Percentiles rank a stretch among this genome's conserved stretches.
phyloP scores from a whole-genome alignment of 2,888 invertebrate species.

The Troides helena region DNA sequence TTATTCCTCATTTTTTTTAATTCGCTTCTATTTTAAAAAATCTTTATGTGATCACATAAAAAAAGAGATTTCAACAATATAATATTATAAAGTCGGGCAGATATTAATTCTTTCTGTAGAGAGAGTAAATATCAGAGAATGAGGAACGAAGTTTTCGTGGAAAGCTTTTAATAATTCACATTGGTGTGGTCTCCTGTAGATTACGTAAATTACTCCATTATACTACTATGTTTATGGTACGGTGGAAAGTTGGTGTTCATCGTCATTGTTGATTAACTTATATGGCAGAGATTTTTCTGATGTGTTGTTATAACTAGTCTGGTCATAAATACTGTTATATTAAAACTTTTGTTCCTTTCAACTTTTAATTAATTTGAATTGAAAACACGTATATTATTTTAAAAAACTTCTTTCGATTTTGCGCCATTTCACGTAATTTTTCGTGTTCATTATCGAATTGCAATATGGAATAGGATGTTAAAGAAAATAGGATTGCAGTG shows the following conservation, averaged over 20 bases:
- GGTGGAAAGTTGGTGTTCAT: conserved; percentile 11
- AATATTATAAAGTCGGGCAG: background rate
- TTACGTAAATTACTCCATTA: conserved; percentile 37
- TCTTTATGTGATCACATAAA: too few species aligned
- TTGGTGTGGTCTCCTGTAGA: conserved; percentile 34
- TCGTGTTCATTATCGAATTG: too few species aligned
- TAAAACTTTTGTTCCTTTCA: too few species aligned
- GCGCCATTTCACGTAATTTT: too few species aligned
- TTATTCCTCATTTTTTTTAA: background rate
- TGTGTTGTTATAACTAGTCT: background rate
- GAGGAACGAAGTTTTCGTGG: conserved; percentile 24
- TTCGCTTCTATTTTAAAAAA: background rate
- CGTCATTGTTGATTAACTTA: conserved; percentile 16
- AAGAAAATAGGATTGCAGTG: too few species aligned
- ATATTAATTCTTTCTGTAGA: conserved; percentile 12
- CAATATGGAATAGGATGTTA: too few species aligned
- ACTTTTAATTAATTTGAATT: too few species aligned
- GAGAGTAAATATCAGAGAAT: conserved; percentile 26
- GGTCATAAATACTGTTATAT: too few species aligned
- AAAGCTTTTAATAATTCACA: conserved; percentile 33
- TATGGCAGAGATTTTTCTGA: conserved; percentile 4
- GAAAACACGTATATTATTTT: too few species aligned
- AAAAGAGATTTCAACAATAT: background rate
- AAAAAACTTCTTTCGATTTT: too few species aligned
- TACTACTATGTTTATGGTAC: conserved; percentile 14